phyloP scores from a whole-genome alignment of 92 coral and sea anemone genomes.

The Pocillopora meandrina region DNA sequence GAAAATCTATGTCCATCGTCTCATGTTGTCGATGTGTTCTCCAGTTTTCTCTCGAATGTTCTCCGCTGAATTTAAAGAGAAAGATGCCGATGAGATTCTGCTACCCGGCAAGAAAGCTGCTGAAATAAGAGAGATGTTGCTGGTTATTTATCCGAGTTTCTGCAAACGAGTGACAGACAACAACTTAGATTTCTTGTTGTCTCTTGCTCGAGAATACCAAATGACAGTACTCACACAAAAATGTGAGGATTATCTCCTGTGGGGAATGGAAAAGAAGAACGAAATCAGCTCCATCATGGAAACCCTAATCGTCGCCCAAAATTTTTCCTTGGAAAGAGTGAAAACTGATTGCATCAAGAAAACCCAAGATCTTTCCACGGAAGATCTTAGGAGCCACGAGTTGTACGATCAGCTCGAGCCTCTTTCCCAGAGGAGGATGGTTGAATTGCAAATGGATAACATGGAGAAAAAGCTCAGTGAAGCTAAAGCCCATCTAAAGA shows the following conservation, averaged over 20 bases:
- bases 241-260: slow-evolving; percentile 34
- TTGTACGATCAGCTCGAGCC: slow-evolving; percentile 11
- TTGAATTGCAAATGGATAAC: background rate
- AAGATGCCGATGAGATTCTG: slow-evolving; percentile 26
- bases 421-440: slow-evolving; percentile 2
- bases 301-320: slow-evolving; percentile 18
- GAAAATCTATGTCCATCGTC: slow-evolving; percentile 40
- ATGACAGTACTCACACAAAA: slow-evolving; percentile 9
- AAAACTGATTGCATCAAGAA: background rate
- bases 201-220: slow-evolving; percentile 40
- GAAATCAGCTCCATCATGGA: background rate
- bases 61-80: slow-evolving; percentile 40
- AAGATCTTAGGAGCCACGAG: background rate
- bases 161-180: slow-evolving; percentile 5
- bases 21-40: slow-evolving; percentile 30
- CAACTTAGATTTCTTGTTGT: slow-evolving; percentile 14
- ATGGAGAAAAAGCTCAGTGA: background rate
- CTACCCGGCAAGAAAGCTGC: slow-evolving; percentile 34
- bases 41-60: slow-evolving; percentile 51
- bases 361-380: background rate
- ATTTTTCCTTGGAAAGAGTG: slow-evolving; percentile 23
- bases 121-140: slow-evolving; percentile 35
- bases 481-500: background rate
- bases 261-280: background rate
- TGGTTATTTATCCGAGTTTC: slow-evolving; percentile 38